Evolutionary conservation across 2,113 vertebrate genomes (phyloP), one percentile per base, ranked within the genome.

Genomic region (Marmota flaviventris): DNA sequence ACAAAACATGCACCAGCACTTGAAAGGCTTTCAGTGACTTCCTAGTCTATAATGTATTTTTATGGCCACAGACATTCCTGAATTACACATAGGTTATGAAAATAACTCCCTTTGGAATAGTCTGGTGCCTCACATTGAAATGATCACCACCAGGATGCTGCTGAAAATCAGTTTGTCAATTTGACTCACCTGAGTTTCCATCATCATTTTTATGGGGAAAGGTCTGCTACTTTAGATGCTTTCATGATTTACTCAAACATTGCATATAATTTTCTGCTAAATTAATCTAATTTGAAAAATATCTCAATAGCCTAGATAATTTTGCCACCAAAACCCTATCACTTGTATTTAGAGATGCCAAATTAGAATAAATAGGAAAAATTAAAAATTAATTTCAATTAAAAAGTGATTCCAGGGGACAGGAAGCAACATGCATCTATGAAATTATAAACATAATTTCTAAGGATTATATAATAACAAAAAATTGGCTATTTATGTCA

Each of bases 61-160:
- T 84, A 86, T 42, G 81, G 81, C 37, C 51, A 91, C 48, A 86
- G 63, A 78, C 27, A 79, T 94, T 94, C 94, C 42, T 87, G 20
- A 97, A 93, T 94, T 81, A 93, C 51, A 91, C 4, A 76, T 13
- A 24, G 39, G 27, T 91, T 96, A 93, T 88, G 85, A 82, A 97
- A 96, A 90, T 76, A 94, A 63, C 90, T 37, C 16, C 13, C 34
- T 96, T 94, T 94, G 42, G 17, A 78, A 63, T 94, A 93, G 16
- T 39, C 20, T 39, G 9, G 4, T 65, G 63, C 73, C 5, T 95
- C 73, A 58, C 14, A 72, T n/a, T 11, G 32, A 51, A 95, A 97
- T 76, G 16, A 58, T 81, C 7, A 29, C 39, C 65, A 89, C 24
- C 6, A 79, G 5, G 1, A 76, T 29, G 29, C 34, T 83, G 51